A percentile compares a stretch with the other conserved stretches of the same genome.
Evolutionary conservation across 2,797 vertebrate genomes (phyloP).

Genomic region (Natrix natrix): DNA sequence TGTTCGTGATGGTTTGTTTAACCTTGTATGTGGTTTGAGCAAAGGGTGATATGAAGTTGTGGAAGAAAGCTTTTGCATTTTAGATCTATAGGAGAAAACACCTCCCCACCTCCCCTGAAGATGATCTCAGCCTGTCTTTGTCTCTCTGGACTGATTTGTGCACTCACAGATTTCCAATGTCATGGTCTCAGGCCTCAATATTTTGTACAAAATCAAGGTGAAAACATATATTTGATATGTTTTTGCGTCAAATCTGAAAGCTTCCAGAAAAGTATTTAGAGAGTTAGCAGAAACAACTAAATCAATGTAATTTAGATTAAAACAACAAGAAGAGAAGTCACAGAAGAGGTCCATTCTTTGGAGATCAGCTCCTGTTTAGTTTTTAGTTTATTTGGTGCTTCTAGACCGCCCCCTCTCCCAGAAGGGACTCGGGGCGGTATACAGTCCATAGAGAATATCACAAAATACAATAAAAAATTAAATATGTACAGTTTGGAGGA

Average conservation of each 20-base stretch:
- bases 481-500: too few species aligned
- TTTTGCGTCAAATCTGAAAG: not conserved
- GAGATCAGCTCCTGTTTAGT: not conserved
- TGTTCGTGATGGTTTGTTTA: not conserved
- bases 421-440: too few species aligned
- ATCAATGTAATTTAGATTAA: not conserved
- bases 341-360: not conserved
- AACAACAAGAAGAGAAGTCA: not conserved
- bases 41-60: not conserved
- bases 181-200: not conserved
- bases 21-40: not conserved
- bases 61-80: not conserved
- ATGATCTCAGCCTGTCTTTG: not conserved
- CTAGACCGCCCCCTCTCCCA: too few species aligned
- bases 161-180: not conserved
- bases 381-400: too few species aligned
- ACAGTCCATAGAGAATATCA: too few species aligned
- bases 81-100: not conserved
- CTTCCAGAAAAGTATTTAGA: not conserved
- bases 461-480: too few species aligned
- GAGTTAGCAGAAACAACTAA: not conserved
- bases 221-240: not conserved
- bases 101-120: not conserved
- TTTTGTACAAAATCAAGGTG: not conserved
- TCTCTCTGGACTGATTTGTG: not conserved